phyloP scores from a whole-genome alignment of 2,888 invertebrate genomes.

The Saturnia japonica region DNA sequence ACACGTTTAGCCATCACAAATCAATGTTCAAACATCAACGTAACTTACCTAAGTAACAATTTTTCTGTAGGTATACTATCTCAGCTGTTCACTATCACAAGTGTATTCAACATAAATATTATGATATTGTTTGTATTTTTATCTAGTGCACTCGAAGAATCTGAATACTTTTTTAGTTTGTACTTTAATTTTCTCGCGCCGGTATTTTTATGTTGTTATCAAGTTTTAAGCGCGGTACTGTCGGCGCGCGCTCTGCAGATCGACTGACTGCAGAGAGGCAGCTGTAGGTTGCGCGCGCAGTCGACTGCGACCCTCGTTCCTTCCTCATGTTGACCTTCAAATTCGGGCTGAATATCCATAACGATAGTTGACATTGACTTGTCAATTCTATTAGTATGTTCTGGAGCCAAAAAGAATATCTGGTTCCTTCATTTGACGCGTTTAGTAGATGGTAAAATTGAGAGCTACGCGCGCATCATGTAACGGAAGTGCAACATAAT shows the following conservation, averaged over 20 bases:
- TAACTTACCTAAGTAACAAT: conserved; percentile 59
- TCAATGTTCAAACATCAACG: conserved; percentile 52
- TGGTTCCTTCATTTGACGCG: too few relatives aligned
- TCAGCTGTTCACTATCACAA: conserved; percentile 19
- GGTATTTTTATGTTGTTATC: conserved; percentile 31
- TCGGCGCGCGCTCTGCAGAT: conserved; percentile 66
- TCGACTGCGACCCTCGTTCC: conserved; percentile 52
- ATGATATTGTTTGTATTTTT: neutral
- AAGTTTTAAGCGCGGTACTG: conserved; percentile 31
- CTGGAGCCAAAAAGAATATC: neutral
- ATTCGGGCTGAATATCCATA: conserved; percentile 39
- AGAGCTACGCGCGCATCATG: too few relatives aligned
- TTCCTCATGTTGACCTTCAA: conserved; percentile 47
- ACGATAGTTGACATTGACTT: neutral
- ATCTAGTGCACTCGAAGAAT: neutral
- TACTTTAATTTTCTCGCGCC: conserved; percentile 39
- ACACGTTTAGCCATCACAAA: conserved; percentile 69
- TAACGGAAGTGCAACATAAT: too few relatives aligned
- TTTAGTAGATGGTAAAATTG: too few relatives aligned
- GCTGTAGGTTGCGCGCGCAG: conserved; percentile 37
- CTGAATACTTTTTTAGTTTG: conserved; percentile 22
- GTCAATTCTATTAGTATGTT: neutral
- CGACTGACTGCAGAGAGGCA: conserved; percentile 58
- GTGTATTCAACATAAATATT: conserved; percentile 15
- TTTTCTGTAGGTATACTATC: conserved; percentile 29